These are phyloP conservation scores for Heterotilapia buettikoferi DNA, from an alignment of 2,113 vertebrate species.

Conservation along the genomic window DNA sequence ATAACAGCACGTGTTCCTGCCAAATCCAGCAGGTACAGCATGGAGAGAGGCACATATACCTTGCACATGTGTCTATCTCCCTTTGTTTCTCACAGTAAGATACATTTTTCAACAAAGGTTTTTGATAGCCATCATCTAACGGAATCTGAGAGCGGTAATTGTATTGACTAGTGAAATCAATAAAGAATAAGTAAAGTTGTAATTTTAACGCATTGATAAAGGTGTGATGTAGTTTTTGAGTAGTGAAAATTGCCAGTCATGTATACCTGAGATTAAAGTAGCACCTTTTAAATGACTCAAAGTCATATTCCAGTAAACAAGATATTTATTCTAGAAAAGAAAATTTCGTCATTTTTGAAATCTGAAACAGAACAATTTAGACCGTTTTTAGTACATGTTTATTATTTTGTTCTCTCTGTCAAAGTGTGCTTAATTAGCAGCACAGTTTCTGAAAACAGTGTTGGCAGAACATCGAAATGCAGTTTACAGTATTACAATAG, in stretches of 20 bases:
- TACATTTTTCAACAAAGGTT: not conserved
- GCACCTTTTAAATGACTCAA: not conserved
- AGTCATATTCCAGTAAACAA: not conserved
- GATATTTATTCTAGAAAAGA: not conserved
- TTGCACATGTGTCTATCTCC: not conserved
- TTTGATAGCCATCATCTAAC: not conserved
- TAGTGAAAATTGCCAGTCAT: not conserved
- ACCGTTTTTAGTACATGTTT: not conserved
- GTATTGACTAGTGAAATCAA: not conserved
- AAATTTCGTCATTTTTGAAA: not conserved
- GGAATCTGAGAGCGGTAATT: not conserved
- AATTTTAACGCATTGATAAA: not conserved
- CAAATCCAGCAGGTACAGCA: constrained; percentile 14
- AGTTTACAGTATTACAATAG: not conserved
- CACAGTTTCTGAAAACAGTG: not conserved
- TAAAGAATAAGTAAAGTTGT: not conserved
- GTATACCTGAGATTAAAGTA: not conserved
- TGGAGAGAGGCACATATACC: not conserved
- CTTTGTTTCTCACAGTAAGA: not conserved
- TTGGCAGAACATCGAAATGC: not conserved
- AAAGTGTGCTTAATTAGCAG: not conserved
- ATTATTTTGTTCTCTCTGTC: not conserved
- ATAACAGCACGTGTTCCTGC: not conserved
- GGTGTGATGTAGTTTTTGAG: not conserved
- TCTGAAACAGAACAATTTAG: not conserved